Evolutionary conservation across 2,888 invertebrate species (phyloP), one percentile per base, ranked within the genome.

Genomic region (Brenthis hecate): DNA sequence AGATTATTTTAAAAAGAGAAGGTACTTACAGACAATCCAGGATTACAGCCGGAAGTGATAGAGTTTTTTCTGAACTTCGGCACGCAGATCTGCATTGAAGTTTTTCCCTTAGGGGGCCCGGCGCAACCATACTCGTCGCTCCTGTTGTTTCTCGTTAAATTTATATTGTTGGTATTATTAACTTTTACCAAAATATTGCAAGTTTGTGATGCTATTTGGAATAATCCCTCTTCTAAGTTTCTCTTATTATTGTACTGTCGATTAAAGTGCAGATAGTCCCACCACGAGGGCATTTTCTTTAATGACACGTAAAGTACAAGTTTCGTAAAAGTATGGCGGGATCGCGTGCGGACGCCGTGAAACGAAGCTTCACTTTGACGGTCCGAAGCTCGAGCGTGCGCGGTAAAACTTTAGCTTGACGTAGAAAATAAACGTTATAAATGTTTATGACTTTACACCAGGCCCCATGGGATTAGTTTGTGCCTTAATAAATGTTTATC

Each of bases 141-240:
- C 68, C 94, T 91, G 72, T 94, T 94, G 79, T 94, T 94, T 61
- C 95, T 94, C 77, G 95, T 95, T 78, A 92, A 81, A 78, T 95
- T 95, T 72, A 96, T 95, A 82, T 96, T 96, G 85, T 96, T 95
- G 60, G 96, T 96, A 78, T 96, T 96, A 83, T 96, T 95, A 74
- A 96, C 95, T 94, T 96, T 96, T 68, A 96, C 96, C 72, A 96
- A 88, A 74, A 96, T 95, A 82, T 95, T 96, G 80, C 96, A 96
- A 68, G 96, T 96, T 84, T 96, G 96, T 14, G 96, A 95, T 5
- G 96, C 96, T 75, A 96, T 96, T 91, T 96, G 96, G 81, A 96
- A 96, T 48, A 96, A 90, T 6, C 96, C 96, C 80, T 96, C 96
- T 80, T 96, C 96, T 74, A 96, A 85, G 84, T 96, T 96, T 65